Percentiles rank a stretch among this genome's conserved stretches.
Evolutionary conservation across 2,888 invertebrate genomes (phyloP).

Genomic region (Macaria notata): DNA sequence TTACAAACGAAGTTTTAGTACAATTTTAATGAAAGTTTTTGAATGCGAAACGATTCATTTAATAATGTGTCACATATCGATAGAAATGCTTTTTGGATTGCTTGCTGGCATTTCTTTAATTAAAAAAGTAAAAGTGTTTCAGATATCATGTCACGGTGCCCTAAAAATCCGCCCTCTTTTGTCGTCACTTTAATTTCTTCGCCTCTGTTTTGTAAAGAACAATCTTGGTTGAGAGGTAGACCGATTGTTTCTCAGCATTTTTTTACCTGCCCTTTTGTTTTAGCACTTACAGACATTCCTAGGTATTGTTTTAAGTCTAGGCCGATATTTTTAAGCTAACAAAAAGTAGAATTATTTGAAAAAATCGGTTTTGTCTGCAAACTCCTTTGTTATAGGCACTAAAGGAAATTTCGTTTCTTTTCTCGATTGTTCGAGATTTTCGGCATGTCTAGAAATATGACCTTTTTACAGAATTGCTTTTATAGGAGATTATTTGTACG

Average conservation of each 20-base stretch:
- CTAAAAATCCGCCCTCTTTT: slow-evolving; percentile 8
- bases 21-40: too few species aligned
- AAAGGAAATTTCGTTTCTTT: neutral
- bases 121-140: too few species aligned
- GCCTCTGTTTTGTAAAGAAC: slow-evolving; percentile 12
- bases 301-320: slow-evolving; percentile 16
- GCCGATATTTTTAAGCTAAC: neutral
- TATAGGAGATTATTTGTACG: too few species aligned
- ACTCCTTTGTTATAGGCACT: neutral
- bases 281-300: slow-evolving; percentile 6
- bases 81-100: too few species aligned
- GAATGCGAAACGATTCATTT: too few species aligned
- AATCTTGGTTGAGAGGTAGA: slow-evolving; percentile 11
- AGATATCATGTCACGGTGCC: slow-evolving; percentile 7
- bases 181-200: slow-evolving; percentile 19
- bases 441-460: too few species aligned
- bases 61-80: too few species aligned
- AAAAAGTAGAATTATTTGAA: neutral
- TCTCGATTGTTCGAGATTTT: too few species aligned
- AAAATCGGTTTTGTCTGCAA: neutral
- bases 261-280: slow-evolving; percentile 14
- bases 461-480: too few species aligned
- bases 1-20: too few species aligned
- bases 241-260: slow-evolving; percentile 14
- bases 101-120: too few species aligned